These are phyloP conservation scores for Palythoa caribaeorum DNA, from an alignment of 92 coral and sea anemone genomes.

Conservation along the genomic window DNA sequence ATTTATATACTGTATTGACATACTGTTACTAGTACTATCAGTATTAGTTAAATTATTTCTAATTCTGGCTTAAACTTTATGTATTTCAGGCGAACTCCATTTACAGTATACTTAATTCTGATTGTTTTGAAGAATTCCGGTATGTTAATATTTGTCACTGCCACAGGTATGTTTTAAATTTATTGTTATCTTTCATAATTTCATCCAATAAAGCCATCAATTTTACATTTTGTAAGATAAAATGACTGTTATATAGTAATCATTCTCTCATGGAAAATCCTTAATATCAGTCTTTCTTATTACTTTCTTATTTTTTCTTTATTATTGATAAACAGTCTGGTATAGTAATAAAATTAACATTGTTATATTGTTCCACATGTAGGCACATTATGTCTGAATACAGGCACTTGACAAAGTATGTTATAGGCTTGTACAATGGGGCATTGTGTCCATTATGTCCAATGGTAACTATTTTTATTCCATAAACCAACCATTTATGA, in stretches of 20 bases:
- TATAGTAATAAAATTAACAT: not conserved
- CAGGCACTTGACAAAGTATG: constrained; percentile 56
- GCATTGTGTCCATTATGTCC: constrained; percentile 72
- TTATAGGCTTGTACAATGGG: constrained; percentile 63
- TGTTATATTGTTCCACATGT: constrained; percentile 8
- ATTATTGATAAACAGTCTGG: not conserved
- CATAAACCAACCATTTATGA: not conserved
- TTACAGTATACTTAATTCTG: constrained; percentile 72
- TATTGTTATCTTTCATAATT: not conserved
- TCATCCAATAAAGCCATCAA: not conserved
- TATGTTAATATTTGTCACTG: constrained; percentile 19
- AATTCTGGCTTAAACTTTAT: not conserved
- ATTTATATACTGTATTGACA: not conserved
- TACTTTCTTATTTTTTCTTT: not conserved
- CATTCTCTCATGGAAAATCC: not conserved
- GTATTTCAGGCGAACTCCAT: constrained; percentile 62
- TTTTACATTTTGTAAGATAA: not conserved
- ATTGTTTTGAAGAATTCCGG: constrained; percentile 76
- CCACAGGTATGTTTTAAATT: not conserved
- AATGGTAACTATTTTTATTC: constrained; percentile 51
- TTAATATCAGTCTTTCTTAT: not conserved
- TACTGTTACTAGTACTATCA: not conserved
- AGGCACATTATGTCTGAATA: constrained; percentile 65
- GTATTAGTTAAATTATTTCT: too few relatives aligned
- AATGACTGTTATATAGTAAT: not conserved